Evolutionary conservation across 2,797 vertebrate genomes (phyloP).

Genomic region (Manis javanica): DNA sequence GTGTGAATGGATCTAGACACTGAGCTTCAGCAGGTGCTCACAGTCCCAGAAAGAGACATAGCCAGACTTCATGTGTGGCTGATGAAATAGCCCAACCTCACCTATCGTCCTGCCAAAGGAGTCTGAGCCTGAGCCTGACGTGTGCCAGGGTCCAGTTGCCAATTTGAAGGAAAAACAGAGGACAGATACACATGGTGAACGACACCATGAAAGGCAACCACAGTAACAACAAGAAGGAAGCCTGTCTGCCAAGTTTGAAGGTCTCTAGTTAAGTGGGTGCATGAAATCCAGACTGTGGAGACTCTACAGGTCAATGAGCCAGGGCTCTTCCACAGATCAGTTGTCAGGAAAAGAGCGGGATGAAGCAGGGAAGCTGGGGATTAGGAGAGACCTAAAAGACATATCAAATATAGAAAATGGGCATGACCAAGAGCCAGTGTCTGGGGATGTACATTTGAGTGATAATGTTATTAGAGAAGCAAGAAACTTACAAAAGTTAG

Average conservation of each 20-base stretch:
- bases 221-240: no score
- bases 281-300: background rate
- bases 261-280: no score
- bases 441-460: background rate
- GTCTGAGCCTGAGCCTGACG: background rate
- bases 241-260: no score
- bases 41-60: background rate
- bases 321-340: background rate
- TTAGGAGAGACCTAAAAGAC: background rate
- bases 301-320: background rate
- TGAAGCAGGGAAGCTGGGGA: background rate
- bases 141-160: background rate
- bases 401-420: background rate
- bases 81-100: background rate
- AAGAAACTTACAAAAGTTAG: background rate
- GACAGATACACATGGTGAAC: background rate
- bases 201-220: background rate
- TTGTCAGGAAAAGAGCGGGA: background rate
- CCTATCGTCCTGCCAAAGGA: background rate
- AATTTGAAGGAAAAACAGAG: background rate
- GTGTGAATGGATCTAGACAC: background rate
- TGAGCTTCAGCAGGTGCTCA: background rate
- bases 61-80: background rate
- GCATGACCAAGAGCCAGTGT: background rate
- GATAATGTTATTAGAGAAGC: slow-evolving; percentile 18